Base-by-base conservation (phyloP, 2,113 vertebrate genomes). In the Sporophila hypoxantha region DNA sequence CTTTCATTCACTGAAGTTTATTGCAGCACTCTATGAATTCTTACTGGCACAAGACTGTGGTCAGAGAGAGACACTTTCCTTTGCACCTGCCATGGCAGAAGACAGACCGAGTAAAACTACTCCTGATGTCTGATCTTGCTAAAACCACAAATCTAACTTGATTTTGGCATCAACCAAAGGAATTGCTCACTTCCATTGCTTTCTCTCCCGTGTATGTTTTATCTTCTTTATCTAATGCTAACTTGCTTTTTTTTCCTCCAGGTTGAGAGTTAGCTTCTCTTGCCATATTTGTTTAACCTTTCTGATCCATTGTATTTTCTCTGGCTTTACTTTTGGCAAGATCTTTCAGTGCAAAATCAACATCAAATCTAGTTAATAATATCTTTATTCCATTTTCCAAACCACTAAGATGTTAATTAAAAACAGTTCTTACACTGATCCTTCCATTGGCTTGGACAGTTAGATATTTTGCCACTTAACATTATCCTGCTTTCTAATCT, bases 321-420 rank as follows among this genome's bases (percentile, higher is more conserved):
- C 53, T 89, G 64, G 84, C 46, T 91, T 80, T 92, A 69, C 5
- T 71, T 89, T 76, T 94, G 89, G 70, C 82, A 89, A 75, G 61
- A 82, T 80, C 53, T 88, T 94, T 69, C 82, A 82, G 57, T 85
- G 30, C 20, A 88, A 65, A 46, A 77, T 62, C 64, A 70, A 82
- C 86, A 93, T 46, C 53, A 80, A 88, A 90, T 86, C 39, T 76
- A 75, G 81, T 93, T 92, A 88, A 93, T 75, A 52, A 44, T 29
- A 88, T 65, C 76, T 91, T 77, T 91, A 87, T 39, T 91, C 79
- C 3, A 2, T 94, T 86, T 82, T 92, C 76, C 86, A 91, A 86
- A 86, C 42, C 78, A 89, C 75, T 86, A 89, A 82, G 75, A 89
- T 65, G 73, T 68, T 95, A 94, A 93, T 92, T 92, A 80, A 90